Evolutionary conservation across 2,888 invertebrate genomes (phyloP).

Genomic region (Drosophila longiperda): DNA sequence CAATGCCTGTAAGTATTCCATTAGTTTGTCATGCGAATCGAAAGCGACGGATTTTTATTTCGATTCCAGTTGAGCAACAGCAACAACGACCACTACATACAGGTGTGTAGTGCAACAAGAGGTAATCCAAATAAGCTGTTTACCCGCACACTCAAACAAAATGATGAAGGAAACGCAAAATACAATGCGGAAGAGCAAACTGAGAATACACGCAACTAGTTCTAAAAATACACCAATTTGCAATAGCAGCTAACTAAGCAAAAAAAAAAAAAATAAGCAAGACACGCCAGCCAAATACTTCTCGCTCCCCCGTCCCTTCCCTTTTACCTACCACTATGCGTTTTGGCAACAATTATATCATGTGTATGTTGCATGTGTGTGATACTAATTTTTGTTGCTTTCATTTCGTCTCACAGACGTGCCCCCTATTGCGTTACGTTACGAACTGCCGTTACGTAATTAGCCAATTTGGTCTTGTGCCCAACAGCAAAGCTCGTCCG

Average conservation of each 20-base stretch:
- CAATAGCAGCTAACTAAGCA: constrained; percentile 10
- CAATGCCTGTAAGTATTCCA: constrained; percentile 43
- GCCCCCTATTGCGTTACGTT: constrained; percentile 21
- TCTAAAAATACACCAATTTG: constrained; percentile 44
- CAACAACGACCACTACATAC: neutral
- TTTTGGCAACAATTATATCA: constrained; percentile 23
- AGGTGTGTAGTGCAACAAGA: constrained; percentile 23
- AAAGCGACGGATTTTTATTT: neutral
- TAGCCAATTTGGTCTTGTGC: constrained; percentile 19
- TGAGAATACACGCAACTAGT: constrained; percentile 36
- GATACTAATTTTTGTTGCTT: constrained; percentile 42
- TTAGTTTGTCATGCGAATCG: constrained; percentile 39
- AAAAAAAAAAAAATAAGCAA: neutral
- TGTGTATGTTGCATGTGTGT: constrained; percentile 3
- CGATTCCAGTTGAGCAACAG: constrained; percentile 5
- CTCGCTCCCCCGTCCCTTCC: neutral
- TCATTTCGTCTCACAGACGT: constrained; percentile 37
- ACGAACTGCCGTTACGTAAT: constrained; percentile 33
- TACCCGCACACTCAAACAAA: constrained; percentile 5
- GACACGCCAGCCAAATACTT: constrained; percentile 7
- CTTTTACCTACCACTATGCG: neutral
- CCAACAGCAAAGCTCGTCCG: constrained; percentile 3
- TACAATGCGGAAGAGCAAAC: constrained; percentile 36
- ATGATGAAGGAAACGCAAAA: constrained; percentile 19
- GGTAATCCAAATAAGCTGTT: constrained; percentile 29